These are phyloP conservation scores for Rotaria socialis DNA, from an alignment of 2,888 invertebrate genomes.

Conservation along the genomic window DNA sequence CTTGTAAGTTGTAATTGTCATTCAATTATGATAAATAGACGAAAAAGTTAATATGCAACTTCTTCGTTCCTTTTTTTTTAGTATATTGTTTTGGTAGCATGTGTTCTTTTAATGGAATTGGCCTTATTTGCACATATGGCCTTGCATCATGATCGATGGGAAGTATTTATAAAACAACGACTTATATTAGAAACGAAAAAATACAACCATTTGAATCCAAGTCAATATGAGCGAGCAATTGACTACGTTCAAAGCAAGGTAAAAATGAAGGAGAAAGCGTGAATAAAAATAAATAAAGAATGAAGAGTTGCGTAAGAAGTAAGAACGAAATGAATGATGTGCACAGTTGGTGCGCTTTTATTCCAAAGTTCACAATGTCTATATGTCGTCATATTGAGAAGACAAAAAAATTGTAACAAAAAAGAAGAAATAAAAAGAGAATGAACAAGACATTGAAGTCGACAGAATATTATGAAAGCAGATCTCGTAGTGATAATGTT, in stretches of 20 bases:
- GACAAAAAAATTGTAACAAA: too few relatives aligned
- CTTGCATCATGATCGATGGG: not conserved
- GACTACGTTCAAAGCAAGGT: conserved; percentile 36
- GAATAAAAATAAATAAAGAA: not conserved
- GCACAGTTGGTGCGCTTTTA: not conserved
- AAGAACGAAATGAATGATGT: not conserved
- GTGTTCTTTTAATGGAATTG: not conserved
- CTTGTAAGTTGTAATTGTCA: not conserved
- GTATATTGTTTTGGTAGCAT: conserved; percentile 8
- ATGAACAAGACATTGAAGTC: not conserved
- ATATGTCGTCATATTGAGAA: not conserved
- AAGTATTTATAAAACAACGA: not conserved
- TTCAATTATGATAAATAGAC: not conserved
- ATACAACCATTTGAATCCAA: not conserved
- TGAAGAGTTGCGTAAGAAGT: not conserved
- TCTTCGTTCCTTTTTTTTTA: not conserved
- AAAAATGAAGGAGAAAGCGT: not conserved
- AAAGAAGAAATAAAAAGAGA: not conserved
- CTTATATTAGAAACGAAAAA: conserved; percentile 13
- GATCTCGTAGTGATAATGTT: not conserved
- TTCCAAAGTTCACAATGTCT: not conserved
- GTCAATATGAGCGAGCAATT: conserved; percentile 5
- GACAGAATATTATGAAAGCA: not conserved
- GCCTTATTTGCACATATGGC: conserved; percentile 10
- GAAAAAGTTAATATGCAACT: not conserved